A percentile compares a stretch with the other conserved stretches of the same genome.
These are phyloP conservation scores for Athripsodes cinereus DNA, from an alignment of 2,888 invertebrate species.

Conservation along the genomic window DNA sequence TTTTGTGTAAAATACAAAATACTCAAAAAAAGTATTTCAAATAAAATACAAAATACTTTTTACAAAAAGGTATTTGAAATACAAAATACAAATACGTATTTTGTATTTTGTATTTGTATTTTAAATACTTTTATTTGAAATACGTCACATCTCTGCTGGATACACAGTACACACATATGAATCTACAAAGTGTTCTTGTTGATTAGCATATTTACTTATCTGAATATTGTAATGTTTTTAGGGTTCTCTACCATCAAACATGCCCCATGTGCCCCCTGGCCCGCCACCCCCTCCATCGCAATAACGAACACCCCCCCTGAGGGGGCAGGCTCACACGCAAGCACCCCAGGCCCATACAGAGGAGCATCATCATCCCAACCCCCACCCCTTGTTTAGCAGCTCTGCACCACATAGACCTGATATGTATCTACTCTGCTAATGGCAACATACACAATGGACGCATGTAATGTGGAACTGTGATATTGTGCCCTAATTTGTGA, in stretches of 20 bases:
- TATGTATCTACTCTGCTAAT: neutral
- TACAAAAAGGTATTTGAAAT: too few relatives aligned
- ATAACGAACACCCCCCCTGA: constrained; percentile 39
- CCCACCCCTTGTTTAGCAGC: neutral
- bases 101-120: too few relatives aligned
- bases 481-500: neutral
- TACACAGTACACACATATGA: too few relatives aligned
- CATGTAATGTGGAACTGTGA: neutral
- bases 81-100: too few relatives aligned
- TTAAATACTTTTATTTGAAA: too few relatives aligned
- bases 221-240: constrained; percentile 12
- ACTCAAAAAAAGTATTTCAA: too few relatives aligned
- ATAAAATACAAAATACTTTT: too few relatives aligned
- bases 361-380: constrained; percentile 6
- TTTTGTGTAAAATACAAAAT: too few relatives aligned
- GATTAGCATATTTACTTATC: too few relatives aligned
- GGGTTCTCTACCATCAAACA: constrained; percentile 35
- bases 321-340: constrained; percentile 5
- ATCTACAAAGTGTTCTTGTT: too few relatives aligned
- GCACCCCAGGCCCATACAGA: constrained; percentile 12
- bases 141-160: too few relatives aligned
- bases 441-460: neutral
- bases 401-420: neutral
- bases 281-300: constrained; percentile 45
- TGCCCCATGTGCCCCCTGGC: constrained; percentile 42